Evolutionary conservation across 2,888 invertebrate genomes (phyloP).

Genomic region (Fissipunctia ypsillon): DNA sequence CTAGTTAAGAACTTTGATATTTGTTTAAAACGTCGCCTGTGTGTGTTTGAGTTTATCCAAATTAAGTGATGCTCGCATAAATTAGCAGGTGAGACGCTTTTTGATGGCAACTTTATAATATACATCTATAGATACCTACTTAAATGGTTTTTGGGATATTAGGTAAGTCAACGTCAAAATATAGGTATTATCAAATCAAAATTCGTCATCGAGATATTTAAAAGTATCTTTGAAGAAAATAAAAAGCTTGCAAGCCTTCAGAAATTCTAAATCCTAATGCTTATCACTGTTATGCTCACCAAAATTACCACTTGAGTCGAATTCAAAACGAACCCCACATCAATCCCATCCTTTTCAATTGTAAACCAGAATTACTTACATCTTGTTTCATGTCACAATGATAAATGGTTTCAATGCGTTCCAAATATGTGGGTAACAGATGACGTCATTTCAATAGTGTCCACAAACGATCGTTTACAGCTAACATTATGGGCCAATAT

Average conservation of each 20-base stretch:
- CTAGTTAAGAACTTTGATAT: constrained; percentile 57
- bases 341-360: constrained; percentile 17
- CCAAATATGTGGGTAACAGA: constrained; percentile 74
- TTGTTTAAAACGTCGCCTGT: constrained; percentile 39
- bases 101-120: background rate
- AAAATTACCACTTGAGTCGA: constrained; percentile 9
- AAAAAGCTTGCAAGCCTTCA: background rate
- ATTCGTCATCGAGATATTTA: no score
- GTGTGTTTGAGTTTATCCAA: constrained; percentile 53
- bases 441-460: constrained; percentile 74
- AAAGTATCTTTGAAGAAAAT: no score
- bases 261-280: background rate
- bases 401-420: constrained; percentile 75
- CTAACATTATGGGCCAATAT: constrained; percentile 76
- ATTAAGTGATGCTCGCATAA: constrained; percentile 34
- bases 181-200: no score
- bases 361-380: constrained; percentile 44
- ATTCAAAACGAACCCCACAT: constrained; percentile 8
- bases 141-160: background rate
- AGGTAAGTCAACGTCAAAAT: background rate
- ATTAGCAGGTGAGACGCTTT: constrained; percentile 35
- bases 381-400: constrained; percentile 63
- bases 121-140: background rate
- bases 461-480: constrained; percentile 72
- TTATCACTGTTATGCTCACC: background rate